Evolutionary conservation across 2,113 vertebrate genomes (phyloP).

Genomic region (Arizona elegans): DNA sequence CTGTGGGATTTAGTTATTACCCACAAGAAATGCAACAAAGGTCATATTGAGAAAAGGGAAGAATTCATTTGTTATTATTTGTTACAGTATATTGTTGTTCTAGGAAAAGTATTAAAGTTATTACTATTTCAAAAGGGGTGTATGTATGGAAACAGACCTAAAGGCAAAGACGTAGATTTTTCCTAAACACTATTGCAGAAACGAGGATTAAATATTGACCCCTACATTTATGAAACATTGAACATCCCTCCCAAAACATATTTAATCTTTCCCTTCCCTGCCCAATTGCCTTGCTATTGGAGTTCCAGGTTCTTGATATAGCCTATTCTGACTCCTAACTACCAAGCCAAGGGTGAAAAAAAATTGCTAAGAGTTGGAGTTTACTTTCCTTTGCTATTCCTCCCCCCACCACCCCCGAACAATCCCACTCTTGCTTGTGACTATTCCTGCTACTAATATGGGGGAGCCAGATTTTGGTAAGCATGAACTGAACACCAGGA

Average conservation of each 20-base stretch:
- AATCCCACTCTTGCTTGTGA: not conserved
- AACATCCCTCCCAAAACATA: not conserved
- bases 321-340: not conserved
- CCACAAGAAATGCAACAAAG: conserved; percentile 48
- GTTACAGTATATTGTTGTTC: not conserved
- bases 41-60: conserved; percentile 34
- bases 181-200: not conserved
- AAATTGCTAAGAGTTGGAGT: not conserved
- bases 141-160: not conserved
- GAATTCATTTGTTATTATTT: conserved; percentile 27
- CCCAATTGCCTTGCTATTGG: not conserved
- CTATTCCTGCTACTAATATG: not conserved
- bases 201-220: not conserved
- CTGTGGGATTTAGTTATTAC: conserved; percentile 47
- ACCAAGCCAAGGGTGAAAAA: not conserved
- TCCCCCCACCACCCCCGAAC: fast-evolving
- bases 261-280: not conserved
- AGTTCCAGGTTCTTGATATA: not conserved
- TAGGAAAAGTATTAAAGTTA: not conserved
- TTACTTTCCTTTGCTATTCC: not conserved
- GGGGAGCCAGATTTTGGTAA: not conserved
- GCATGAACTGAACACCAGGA: not conserved
- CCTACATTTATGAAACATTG: not conserved
- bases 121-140: not conserved
- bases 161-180: not conserved